Evolutionary conservation across 2,797 vertebrate species (phyloP).

Genomic region (Tenualosa ilisha): DNA sequence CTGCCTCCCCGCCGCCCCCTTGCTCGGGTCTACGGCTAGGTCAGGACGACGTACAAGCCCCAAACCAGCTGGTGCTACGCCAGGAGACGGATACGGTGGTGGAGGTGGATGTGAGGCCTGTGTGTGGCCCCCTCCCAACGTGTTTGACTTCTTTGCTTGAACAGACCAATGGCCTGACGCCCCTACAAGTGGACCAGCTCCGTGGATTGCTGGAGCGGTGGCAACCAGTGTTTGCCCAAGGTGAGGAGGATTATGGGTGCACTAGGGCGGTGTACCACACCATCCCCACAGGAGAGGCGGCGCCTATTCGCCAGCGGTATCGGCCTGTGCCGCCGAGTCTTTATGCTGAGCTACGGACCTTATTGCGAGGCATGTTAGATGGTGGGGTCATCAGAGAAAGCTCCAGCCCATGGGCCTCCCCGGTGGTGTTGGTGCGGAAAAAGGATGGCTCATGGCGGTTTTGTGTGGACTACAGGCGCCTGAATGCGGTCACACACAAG

Average conservation of each 20-base stretch:
- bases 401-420: neutral
- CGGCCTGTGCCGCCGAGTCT: neutral
- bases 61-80: neutral
- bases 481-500: neutral
- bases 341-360: neutral
- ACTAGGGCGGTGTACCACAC: neutral
- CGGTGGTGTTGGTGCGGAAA: neutral
- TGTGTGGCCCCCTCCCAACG: neutral
- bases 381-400: neutral
- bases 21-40: neutral
- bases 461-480: neutral
- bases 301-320: neutral
- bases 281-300: too few relatives aligned
- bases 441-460: neutral
- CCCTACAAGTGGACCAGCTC: neutral
- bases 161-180: neutral
- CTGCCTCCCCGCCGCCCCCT: neutral
- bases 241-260: neutral
- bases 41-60: neutral
- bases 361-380: neutral
- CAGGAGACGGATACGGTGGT: neutral
- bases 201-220: neutral
- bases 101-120: neutral
- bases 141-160: neutral
- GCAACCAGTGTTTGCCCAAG: neutral